phyloP scores from a whole-genome alignment of 2,113 vertebrate genomes.

The Hippoglossus stenolepis region DNA sequence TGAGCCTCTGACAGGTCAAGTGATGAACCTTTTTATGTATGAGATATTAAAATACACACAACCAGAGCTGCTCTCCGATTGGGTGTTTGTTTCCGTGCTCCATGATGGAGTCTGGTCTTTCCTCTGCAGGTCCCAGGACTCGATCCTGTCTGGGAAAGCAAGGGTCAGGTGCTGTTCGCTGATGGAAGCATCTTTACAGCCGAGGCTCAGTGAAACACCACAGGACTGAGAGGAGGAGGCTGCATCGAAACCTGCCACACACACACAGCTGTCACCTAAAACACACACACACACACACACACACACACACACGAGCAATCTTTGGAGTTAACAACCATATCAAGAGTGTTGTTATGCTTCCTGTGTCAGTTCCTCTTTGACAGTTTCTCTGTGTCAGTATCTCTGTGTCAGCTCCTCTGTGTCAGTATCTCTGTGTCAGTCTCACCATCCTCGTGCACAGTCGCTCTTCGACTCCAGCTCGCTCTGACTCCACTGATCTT shows the following conservation, averaged over 20 bases:
- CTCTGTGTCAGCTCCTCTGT: no score
- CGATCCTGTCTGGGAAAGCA: conserved; percentile 71
- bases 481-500: conserved; percentile 44
- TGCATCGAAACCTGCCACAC: conserved; percentile 75
- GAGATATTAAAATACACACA: background rate
- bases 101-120: conserved; percentile 73
- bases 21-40: background rate
- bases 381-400: background rate
- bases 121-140: conserved; percentile 76
- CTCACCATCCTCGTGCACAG: conserved; percentile 62
- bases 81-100: conserved; percentile 59
- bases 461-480: conserved; percentile 79
- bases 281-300: background rate
- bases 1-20: background rate
- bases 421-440: no score
- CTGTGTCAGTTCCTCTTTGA: no score
- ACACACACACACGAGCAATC: background rate
- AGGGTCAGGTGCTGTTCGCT: conserved; percentile 82
- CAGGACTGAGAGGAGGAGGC: conserved; percentile 2
- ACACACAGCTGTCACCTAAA: conserved; percentile 61
- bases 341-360: no score
- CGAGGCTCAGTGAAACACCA: conserved; percentile 30
- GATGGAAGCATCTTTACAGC: conserved; percentile 82
- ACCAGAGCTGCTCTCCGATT: conserved; percentile 44
- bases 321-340: no score